phyloP scores from a whole-genome alignment of 2,797 vertebrate species.

The Huso huso region DNA sequence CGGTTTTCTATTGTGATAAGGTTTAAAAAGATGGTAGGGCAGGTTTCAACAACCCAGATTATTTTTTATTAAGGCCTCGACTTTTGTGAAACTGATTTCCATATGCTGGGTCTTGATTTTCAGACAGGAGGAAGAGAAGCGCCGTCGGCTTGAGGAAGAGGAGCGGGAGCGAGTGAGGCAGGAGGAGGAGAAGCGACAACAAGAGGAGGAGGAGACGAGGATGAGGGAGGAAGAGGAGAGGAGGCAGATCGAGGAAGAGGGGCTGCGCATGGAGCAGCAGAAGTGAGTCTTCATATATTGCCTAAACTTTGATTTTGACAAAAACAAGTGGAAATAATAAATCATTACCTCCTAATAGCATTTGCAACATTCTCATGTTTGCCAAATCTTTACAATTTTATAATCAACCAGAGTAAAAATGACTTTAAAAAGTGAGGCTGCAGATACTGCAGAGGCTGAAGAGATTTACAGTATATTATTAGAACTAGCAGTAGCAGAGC shows the following conservation, averaged over 20 bases:
- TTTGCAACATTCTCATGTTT: no score
- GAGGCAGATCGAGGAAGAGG: conserved; percentile 80
- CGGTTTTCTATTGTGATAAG: background rate
- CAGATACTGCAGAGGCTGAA: no score
- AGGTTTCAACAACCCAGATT: no score
- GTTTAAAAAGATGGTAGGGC: background rate
- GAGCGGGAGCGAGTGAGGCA: conserved; percentile 74
- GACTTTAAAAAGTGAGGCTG: no score
- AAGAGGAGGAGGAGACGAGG: conserved; percentile 76
- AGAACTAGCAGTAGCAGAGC: no score
- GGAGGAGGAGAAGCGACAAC: conserved; percentile 75
- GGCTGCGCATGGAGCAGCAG: conserved; percentile 87
- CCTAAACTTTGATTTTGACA: background rate
- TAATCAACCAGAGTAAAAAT: no score
- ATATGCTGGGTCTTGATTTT: background rate
- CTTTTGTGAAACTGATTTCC: background rate
- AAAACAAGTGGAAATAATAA: background rate
- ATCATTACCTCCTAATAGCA: background rate
- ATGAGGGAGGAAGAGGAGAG: conserved; percentile 88
- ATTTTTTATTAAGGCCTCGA: background rate
- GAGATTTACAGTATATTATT: no score
- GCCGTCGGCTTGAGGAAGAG: conserved; percentile 72
- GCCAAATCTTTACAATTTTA: no score
- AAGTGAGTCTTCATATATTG: conserved; percentile 64
- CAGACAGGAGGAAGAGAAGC: conserved; percentile 84